Percentiles rank a stretch among this genome's conserved stretches.
phyloP scores from a whole-genome alignment of 2,797 vertebrate genomes.

The Pseudopleuronectes americanus region DNA sequence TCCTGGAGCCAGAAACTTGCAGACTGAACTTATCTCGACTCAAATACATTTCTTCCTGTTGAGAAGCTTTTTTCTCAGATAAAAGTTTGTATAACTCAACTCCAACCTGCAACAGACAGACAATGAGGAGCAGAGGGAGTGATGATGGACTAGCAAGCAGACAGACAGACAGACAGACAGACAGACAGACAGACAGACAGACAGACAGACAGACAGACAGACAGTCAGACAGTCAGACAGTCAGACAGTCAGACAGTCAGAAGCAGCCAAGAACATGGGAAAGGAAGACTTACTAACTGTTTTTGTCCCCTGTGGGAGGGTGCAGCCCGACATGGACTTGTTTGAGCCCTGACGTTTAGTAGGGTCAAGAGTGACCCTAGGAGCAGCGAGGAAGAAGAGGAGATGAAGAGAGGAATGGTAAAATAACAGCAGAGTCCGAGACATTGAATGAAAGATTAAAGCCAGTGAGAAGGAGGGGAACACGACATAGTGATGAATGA shows the following conservation, averaged over 20 bases:
- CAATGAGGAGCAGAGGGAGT: constrained; percentile 48
- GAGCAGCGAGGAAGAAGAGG: constrained; percentile 76
- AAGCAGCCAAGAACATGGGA: constrained; percentile 80
- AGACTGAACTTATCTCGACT: background rate
- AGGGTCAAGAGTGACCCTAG: constrained; percentile 98
- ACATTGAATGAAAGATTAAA: constrained; percentile 40
- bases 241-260: constrained; percentile 61
- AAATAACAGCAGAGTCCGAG: constrained; percentile 58
- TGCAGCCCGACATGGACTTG: constrained; percentile 94
- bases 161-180: constrained; percentile 33
- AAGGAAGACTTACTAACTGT: constrained; percentile 95
- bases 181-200: constrained; percentile 60
- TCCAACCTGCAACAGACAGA: constrained; percentile 50
- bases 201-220: constrained; percentile 65
- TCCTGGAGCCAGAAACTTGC: background rate
- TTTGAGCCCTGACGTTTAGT: constrained; percentile 98
- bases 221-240: constrained; percentile 60
- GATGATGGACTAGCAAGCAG: constrained; percentile 47
- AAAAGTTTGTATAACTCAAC: constrained; percentile 39
- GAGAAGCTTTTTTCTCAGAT: constrained; percentile 36
- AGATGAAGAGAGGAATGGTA: constrained; percentile 62
- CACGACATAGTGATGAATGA: constrained; percentile 41
- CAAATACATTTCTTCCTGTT: constrained; percentile 7
- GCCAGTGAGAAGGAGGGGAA: constrained; percentile 28
- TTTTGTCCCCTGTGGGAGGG: constrained; percentile 96